Evolutionary conservation across 2,797 vertebrate genomes (phyloP).

Genomic region (Labroides dimidiatus): DNA sequence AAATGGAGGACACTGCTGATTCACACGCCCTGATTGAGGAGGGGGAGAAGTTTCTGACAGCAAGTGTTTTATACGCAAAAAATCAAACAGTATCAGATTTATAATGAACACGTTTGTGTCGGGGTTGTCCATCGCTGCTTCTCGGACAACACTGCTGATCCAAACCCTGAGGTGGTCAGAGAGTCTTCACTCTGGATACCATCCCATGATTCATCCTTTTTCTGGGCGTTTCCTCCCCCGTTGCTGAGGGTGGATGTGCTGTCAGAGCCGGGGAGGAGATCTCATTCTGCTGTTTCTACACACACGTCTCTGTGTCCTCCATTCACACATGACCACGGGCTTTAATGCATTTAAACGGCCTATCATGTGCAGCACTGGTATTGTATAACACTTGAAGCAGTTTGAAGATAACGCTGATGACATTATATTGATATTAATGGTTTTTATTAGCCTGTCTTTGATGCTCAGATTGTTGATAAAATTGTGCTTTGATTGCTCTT

Average conservation of each 20-base stretch:
- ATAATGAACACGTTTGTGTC: neutral
- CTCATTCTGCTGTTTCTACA: constrained; percentile 39
- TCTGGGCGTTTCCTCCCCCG: constrained; percentile 58
- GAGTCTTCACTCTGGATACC: constrained; percentile 51
- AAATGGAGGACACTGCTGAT: constrained; percentile 75
- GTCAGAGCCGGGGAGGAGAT: constrained; percentile 39
- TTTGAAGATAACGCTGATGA: constrained; percentile 56
- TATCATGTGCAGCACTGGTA: constrained; percentile 38
- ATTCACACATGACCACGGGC: constrained; percentile 37
- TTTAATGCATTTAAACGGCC: constrained; percentile 61
- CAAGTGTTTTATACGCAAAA: constrained; percentile 23
- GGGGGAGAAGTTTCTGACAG: constrained; percentile 1
- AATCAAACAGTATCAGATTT: constrained; percentile 9
- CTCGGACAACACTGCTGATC: constrained; percentile 61
- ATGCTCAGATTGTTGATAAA: constrained; percentile 65
- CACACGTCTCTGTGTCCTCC: constrained; percentile 20
- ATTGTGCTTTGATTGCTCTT: constrained; percentile 55
- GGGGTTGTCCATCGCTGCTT: constrained; percentile 11
- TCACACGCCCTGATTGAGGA: constrained; percentile 39
- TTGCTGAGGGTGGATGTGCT: constrained; percentile 52
- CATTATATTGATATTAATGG: constrained; percentile 59
- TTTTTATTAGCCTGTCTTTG: constrained; percentile 58
- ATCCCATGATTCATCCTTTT: constrained; percentile 73
- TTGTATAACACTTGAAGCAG: constrained; percentile 38
- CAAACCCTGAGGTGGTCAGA: constrained; percentile 61